phyloP scores from a whole-genome alignment of 2,113 vertebrate species.

The Alces alces region DNA sequence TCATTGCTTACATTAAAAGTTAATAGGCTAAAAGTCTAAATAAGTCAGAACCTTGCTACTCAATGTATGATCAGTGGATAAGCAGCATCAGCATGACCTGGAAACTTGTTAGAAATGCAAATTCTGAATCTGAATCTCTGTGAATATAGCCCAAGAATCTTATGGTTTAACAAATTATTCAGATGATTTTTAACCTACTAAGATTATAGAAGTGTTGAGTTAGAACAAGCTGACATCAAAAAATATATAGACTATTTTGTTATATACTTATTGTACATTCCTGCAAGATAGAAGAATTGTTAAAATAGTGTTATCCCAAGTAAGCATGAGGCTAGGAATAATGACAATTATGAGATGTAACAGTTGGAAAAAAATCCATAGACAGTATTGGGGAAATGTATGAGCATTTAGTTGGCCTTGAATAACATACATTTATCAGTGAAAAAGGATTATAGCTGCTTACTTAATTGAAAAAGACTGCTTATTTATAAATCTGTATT shows the following conservation, averaged over 20 bases:
- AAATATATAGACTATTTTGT: neutral
- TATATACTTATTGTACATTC: neutral
- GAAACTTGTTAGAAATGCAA: neutral
- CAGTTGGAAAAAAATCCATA: neutral
- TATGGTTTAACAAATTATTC: neutral
- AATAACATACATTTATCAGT: neutral
- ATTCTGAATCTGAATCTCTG: neutral
- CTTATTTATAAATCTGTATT: slow-evolving; percentile 7
- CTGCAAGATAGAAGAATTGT: neutral
- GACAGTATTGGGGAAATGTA: neutral
- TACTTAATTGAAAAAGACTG: neutral
- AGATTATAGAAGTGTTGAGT: neutral
- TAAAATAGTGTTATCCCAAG: neutral
- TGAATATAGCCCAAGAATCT: neutral
- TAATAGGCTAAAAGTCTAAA: neutral
- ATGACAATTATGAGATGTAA: neutral
- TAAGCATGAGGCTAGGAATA: neutral
- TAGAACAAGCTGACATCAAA: neutral
- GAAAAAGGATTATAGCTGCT: neutral
- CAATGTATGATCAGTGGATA: neutral
- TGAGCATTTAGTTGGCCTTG: neutral
- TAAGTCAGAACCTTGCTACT: neutral
- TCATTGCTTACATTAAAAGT: neutral
- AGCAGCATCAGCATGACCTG: neutral
- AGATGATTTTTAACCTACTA: neutral